Conservation (phyloP, 2,888 invertebrate species). For the Euplexia lucipara region DNA sequence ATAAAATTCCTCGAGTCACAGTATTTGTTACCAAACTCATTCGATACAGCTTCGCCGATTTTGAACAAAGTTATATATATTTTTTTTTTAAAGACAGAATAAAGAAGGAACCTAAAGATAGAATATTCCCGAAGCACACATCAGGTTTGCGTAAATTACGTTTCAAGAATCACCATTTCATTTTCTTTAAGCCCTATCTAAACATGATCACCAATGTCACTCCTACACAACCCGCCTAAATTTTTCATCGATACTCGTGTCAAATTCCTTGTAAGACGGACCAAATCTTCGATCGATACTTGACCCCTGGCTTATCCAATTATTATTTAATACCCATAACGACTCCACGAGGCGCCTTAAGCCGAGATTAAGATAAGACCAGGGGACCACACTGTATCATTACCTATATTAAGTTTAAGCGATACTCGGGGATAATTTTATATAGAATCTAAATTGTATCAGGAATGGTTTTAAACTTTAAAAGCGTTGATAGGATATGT, state of each 20-base stretch:
- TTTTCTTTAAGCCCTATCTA: background rate
- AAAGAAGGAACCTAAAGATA: too few species aligned
- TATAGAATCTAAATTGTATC: constrained; percentile 87
- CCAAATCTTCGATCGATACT: constrained; percentile 78
- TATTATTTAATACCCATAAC: constrained; percentile 87
- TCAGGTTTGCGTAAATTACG: too few species aligned
- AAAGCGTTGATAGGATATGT: constrained; percentile 72
- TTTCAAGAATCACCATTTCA: background rate
- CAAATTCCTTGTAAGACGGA: constrained; percentile 51
- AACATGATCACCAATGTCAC: constrained; percentile 18
- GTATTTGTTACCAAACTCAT: too few species aligned
- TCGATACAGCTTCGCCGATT: too few species aligned
- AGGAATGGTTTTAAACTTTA: constrained; percentile 70
- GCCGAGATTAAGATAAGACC: constrained; percentile 87
- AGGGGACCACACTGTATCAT: constrained; percentile 84
- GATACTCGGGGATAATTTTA: constrained; percentile 77
- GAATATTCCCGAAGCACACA: too few species aligned
- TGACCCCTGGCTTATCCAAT: constrained; percentile 87
- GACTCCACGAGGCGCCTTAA: constrained; percentile 81
- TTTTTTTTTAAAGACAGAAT: too few species aligned
- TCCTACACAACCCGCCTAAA: constrained; percentile 19
- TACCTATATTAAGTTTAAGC: constrained; percentile 81
- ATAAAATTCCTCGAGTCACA: too few species aligned
- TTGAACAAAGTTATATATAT: too few species aligned
- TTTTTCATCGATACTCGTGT: constrained; percentile 39